Conservation (phyloP, 1,140 invertebrate genomes). For the Cherax quadricarinatus region DNA sequence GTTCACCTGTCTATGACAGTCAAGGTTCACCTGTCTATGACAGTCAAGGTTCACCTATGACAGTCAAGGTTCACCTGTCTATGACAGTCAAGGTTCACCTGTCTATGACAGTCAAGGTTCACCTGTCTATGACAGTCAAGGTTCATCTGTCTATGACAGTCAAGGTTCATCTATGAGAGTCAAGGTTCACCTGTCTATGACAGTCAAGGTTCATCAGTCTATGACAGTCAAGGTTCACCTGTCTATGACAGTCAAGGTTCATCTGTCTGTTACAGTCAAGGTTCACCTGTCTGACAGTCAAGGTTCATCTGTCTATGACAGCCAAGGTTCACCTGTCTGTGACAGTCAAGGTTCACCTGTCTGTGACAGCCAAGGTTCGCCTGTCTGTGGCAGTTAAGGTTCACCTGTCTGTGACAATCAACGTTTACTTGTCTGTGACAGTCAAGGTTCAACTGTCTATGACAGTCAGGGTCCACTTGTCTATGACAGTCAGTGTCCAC, state of each 20-base stretch:
- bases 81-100: not conserved
- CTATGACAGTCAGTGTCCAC: too few relatives aligned
- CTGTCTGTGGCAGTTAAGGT: not conserved
- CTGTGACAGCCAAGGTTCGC: not conserved
- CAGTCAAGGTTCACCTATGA: not conserved
- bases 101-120: not conserved
- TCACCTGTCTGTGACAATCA: not conserved
- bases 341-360: not conserved
- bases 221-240: not conserved
- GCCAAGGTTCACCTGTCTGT: too few relatives aligned
- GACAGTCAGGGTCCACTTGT: too few relatives aligned
- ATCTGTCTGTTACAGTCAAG: fast-evolving
- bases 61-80: not conserved
- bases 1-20: too few relatives aligned
- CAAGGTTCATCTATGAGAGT: not conserved
- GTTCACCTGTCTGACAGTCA: not conserved
- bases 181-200: not conserved
- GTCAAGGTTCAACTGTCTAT: too few relatives aligned
- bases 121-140: not conserved
- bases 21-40: too few relatives aligned
- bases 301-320: not conserved
- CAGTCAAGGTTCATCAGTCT: not conserved
- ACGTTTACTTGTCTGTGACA: too few relatives aligned
- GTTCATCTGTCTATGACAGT: too few relatives aligned
- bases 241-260: not conserved